Evolutionary conservation across 2,888 invertebrate genomes (phyloP).

Genomic region (Napeogenes inachia): DNA sequence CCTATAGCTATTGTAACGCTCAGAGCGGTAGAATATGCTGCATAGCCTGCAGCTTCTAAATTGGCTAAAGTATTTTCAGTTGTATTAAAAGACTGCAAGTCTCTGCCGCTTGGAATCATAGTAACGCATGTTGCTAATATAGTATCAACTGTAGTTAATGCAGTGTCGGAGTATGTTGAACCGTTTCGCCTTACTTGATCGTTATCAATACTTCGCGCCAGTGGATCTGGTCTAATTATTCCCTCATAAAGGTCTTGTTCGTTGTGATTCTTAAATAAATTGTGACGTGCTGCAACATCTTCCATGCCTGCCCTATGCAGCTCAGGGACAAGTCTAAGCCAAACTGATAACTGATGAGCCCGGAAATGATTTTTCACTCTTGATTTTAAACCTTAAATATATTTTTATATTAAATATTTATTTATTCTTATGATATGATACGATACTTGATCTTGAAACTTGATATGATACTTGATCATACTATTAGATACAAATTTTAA

Average conservation of each 20-base stretch:
- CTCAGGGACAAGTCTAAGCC: conserved; percentile 95
- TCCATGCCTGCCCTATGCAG: conserved; percentile 92
- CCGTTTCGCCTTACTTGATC: conserved; percentile 78
- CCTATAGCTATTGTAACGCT: conserved; percentile 89
- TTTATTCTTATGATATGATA: not conserved
- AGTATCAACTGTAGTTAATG: conserved; percentile 83
- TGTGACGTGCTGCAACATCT: conserved; percentile 90
- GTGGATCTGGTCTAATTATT: conserved; percentile 89
- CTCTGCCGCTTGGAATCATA: conserved; percentile 75
- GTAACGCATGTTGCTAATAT: conserved; percentile 85
- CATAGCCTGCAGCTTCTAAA: conserved; percentile 87
- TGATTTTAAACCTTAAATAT: conserved; percentile 87
- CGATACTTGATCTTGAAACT: no score
- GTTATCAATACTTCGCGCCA: conserved; percentile 79
- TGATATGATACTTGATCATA: no score
- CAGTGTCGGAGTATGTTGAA: conserved; percentile 75
- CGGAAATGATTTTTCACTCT: conserved; percentile 95
- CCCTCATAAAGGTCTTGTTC: conserved; percentile 94
- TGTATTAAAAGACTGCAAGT: conserved; percentile 68
- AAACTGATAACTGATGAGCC: conserved; percentile 95
- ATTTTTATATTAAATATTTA: not conserved
- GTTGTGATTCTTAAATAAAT: conserved; percentile 92
- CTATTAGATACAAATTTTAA: conserved; percentile 22
- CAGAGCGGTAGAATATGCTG: conserved; percentile 85
- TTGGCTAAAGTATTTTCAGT: conserved; percentile 86